phyloP scores from a whole-genome alignment of 2,797 vertebrate genomes.

The Xenentodon cancila region DNA sequence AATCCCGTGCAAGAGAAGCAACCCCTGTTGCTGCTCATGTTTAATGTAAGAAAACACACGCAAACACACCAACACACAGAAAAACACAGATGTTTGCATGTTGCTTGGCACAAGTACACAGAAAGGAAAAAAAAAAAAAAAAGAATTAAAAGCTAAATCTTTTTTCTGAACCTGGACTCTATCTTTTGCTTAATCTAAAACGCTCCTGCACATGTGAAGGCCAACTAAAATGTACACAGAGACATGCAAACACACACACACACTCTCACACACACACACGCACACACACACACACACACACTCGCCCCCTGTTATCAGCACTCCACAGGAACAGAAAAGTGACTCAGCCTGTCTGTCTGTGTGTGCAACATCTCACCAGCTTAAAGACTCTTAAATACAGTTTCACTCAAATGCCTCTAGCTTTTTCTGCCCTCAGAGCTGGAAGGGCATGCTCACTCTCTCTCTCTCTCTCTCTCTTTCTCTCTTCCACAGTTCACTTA shows the following conservation, averaged over 20 bases:
- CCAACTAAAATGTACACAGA: constrained; percentile 28
- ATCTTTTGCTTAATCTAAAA: constrained; percentile 44
- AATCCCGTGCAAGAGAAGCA: too few relatives aligned
- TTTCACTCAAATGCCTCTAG: constrained; percentile 46
- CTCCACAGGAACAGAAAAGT: constrained; percentile 68
- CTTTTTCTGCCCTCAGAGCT: constrained; percentile 37
- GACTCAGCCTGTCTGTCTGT: constrained; percentile 60
- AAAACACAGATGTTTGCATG: constrained; percentile 6
- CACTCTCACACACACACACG: constrained; percentile 3
- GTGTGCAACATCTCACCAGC: constrained; percentile 25
- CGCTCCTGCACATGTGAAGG: constrained; percentile 36
- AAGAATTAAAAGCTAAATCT: constrained; percentile 27
- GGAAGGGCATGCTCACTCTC: constrained; percentile 35
- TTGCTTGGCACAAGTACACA: neutral
- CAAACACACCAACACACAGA: constrained; percentile 3
- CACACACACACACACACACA: constrained; percentile 24
- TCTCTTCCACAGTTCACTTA: neutral
- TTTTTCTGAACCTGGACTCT: constrained; percentile 34
- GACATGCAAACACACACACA: too few relatives aligned
- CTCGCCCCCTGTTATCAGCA: constrained; percentile 68
- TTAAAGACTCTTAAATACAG: constrained; percentile 42
- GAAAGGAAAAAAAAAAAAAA: constrained; percentile 11
- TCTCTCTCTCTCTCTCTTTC: constrained; percentile 2
- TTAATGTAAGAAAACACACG: constrained; percentile 3
- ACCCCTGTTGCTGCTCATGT: too few relatives aligned